Evolutionary conservation across 2,888 invertebrate genomes (phyloP).

Genomic region (Hylaea fasciaria): DNA sequence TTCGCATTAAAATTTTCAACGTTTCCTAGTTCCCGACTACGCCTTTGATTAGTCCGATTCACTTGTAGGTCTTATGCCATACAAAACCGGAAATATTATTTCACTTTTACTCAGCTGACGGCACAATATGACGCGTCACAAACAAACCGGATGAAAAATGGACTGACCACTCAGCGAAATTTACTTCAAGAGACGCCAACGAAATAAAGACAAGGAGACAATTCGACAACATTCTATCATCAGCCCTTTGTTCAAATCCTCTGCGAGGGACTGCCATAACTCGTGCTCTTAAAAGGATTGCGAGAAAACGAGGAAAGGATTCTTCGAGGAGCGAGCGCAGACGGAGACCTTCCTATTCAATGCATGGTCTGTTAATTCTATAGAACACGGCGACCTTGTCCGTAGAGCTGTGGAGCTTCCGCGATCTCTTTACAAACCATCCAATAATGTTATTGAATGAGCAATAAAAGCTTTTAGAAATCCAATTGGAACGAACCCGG

Average conservation of each 20-base stretch:
- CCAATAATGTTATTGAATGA: conserved; percentile 57
- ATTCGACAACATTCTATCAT: conserved; percentile 67
- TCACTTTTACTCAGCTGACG: conserved; percentile 36
- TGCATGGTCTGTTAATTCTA: conserved; percentile 50
- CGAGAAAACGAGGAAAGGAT: conserved; percentile 61
- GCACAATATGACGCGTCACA: conserved; percentile 35
- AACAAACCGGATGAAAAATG: conserved; percentile 34
- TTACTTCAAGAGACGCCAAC: conserved; percentile 34
- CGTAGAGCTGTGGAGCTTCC: conserved; percentile 69
- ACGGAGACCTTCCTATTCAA: conserved; percentile 34
- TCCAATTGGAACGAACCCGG: conserved; percentile 47
- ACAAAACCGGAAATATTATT: conserved; percentile 23
- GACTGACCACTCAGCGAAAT: conserved; percentile 24
- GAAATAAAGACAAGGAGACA: conserved; percentile 53
- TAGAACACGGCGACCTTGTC: conserved; percentile 65
- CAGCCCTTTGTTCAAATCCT: conserved; percentile 65
- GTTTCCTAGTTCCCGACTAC: conserved; percentile 53
- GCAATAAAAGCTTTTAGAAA: conserved; percentile 66
- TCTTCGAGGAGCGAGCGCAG: conserved; percentile 54
- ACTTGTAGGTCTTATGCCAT: conserved; percentile 68
- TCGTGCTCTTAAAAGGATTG: conserved; percentile 71
- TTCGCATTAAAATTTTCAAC: conserved; percentile 73
- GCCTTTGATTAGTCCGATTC: conserved; percentile 70
- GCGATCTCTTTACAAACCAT: conserved; percentile 57
- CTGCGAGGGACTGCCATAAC: conserved; percentile 63